Base-by-base conservation (phyloP, 1,140 invertebrate genomes). In the Metopolophium dirhodum region DNA sequence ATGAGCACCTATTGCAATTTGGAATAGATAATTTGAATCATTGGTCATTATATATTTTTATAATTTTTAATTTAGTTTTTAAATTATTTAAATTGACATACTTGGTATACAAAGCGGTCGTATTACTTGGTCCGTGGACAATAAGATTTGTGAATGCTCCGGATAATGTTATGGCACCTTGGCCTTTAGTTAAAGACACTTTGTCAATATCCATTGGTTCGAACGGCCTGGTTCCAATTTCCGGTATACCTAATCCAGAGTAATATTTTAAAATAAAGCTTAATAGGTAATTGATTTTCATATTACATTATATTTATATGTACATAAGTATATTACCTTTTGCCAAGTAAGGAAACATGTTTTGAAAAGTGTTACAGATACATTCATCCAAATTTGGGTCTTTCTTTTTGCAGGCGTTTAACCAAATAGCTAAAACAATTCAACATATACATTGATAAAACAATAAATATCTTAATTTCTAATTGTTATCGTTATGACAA, bases 311-410 rank as follows among this genome's bases (percentile, higher is more conserved):
- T 93, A 47, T 41, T 61, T 9, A 30, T 87, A 8, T 54, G 20
- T 90, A 51, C 51, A 54, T n/a, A 26, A 18, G 14, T 61, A 30
- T 18, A 45, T 61, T 95, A 96, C 95, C 95, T 94, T 94, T 94
- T 14, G 95, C 95, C 92, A 96, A 94, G 92, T 95, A 94, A 37
- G 95, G 95, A 94, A 96, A 96, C 95, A 96, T 95, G 23, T 95
- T 94, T n/a, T 94, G 94, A 94, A 96, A 95, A 47, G 95, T 94
- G 37, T 95, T 94, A 61, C 94, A 94, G 3, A 95, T 90, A 94
- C 95, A 95, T 88, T 94, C 93, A 93, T 95, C 95, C 86, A 95
- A 54, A 37, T 95, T 94, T 35, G 95, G 95, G 94, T 95, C 95
- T 47, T 94, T 95, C 93, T 94, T 94, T 83, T 94, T 94, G 94